phyloP scores from a whole-genome alignment of 2,113 vertebrate genomes.

The Malaclemys terrapin region DNA sequence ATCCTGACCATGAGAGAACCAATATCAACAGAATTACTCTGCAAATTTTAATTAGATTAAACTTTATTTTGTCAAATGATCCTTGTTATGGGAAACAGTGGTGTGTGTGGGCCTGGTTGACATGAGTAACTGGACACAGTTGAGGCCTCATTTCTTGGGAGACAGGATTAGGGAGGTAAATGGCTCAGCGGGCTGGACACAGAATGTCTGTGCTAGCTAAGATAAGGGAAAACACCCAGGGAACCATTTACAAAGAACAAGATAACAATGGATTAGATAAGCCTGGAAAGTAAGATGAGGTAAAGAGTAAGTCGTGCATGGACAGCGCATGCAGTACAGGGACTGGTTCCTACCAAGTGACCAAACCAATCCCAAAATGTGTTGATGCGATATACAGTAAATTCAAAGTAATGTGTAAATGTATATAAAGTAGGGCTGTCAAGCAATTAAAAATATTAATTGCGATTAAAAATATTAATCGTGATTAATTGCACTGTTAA shows the following conservation, averaged over 20 bases:
- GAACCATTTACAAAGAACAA: neutral
- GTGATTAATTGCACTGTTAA: no score
- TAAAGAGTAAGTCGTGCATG: neutral
- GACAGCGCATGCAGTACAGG: neutral
- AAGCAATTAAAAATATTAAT: no score
- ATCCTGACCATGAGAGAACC: neutral
- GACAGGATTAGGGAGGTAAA: neutral
- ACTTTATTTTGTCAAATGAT: slow-evolving; percentile 25
- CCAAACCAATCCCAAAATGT: neutral
- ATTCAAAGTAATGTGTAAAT: neutral
- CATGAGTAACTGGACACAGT: neutral
- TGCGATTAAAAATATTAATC: no score
- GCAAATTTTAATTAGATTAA: slow-evolving; percentile 31
- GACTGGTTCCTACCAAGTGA: neutral
- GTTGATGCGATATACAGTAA: neutral
- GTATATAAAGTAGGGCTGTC: neutral
- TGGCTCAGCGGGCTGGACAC: neutral
- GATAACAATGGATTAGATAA: neutral
- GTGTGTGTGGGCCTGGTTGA: neutral
- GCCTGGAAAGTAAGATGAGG: neutral
- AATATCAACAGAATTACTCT: neutral
- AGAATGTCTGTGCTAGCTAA: neutral
- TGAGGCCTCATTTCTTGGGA: neutral
- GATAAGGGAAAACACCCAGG: neutral
- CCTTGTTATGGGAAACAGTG: slow-evolving; percentile 47